Evolutionary conservation across 2,888 invertebrate genomes (phyloP).

Genomic region (Erebia palarica): DNA sequence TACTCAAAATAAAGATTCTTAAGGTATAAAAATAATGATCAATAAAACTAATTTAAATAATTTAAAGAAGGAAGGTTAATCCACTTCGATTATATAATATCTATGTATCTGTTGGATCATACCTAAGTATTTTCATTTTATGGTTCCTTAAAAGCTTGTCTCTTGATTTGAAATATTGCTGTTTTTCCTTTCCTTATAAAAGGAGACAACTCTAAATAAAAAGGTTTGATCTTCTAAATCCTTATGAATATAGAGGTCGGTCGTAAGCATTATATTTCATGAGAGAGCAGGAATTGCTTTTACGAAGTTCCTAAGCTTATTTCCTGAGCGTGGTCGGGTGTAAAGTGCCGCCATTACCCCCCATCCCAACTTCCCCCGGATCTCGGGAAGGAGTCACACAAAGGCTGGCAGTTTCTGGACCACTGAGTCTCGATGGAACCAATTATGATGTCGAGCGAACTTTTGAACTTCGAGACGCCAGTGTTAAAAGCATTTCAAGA

Average conservation of each 20-base stretch:
- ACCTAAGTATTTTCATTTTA: no score
- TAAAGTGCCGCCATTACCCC: conserved; percentile 79
- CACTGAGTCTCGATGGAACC: conserved; percentile 64
- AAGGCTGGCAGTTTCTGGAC: conserved; percentile 72
- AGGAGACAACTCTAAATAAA: conserved; percentile 50
- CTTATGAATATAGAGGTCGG: conserved; percentile 77
- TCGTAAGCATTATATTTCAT: conserved; percentile 79
- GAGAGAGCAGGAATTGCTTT: conserved; percentile 78
- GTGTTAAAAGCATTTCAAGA: conserved; percentile 33
- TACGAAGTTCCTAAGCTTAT: conserved; percentile 81
- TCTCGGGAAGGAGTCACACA: conserved; percentile 51
- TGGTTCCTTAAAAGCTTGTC: neutral
- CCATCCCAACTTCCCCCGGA: conserved; percentile 51
- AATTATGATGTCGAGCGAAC: conserved; percentile 52
- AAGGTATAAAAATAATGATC: no score
- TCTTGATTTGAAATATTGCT: neutral
- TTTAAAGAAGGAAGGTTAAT: no score
- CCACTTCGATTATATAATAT: no score
- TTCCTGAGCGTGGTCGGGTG: conserved; percentile 76
- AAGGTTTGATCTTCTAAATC: conserved; percentile 69
- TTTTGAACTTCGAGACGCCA: conserved; percentile 34
- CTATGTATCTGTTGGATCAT: no score
- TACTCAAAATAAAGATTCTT: no score
- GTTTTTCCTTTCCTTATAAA: conserved; percentile 43
- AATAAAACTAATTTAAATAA: no score